phyloP scores from a whole-genome alignment of 2,797 vertebrate species.

The Chelidonichthys spinosus region DNA sequence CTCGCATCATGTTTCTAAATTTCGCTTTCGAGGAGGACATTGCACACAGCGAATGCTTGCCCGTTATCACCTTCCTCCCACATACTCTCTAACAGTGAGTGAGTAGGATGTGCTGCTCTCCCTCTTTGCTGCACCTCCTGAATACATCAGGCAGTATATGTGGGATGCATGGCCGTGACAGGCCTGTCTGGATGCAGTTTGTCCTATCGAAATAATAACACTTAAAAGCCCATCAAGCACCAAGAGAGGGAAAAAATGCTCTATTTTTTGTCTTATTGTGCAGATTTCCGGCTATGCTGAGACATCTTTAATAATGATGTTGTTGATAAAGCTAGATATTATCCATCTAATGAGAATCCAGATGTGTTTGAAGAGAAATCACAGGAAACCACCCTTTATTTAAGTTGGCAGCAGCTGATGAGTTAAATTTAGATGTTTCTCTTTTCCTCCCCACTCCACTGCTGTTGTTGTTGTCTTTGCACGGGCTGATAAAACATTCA shows the following conservation, averaged over 20 bases:
- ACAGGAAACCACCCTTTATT: conserved; percentile 69
- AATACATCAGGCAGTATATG: conserved; percentile 46
- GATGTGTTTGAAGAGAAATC: conserved; percentile 48
- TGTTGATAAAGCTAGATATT: conserved; percentile 35
- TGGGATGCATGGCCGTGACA: conserved; percentile 9
- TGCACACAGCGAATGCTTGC: conserved; percentile 68
- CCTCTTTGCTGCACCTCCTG: conserved; percentile 59
- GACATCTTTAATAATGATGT: conserved; percentile 26
- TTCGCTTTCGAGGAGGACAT: conserved; percentile 69
- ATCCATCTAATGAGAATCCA: conserved; percentile 34
- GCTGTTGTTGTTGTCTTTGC: conserved; percentile 71
- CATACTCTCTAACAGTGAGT: conserved; percentile 70
- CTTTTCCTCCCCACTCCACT: conserved; percentile 56
- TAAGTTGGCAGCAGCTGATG: conserved; percentile 67
- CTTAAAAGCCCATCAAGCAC: conserved; percentile 11
- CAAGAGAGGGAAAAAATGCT: conserved; percentile 2
- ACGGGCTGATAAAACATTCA: conserved; percentile 81
- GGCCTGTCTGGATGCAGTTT: conserved; percentile 12
- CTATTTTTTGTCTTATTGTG: background rate
- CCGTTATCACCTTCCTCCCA: conserved; percentile 81
- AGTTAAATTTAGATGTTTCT: conserved; percentile 77
- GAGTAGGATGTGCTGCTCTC: conserved; percentile 76
- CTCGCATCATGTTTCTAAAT: conserved; percentile 66
- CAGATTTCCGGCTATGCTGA: conserved; percentile 14
- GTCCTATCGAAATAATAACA: conserved; percentile 23